A percentile compares a stretch with the other conserved stretches of the same genome.
phyloP scores from a whole-genome alignment of 2,888 invertebrate genomes.

The Leptura quadrifasciata region DNA sequence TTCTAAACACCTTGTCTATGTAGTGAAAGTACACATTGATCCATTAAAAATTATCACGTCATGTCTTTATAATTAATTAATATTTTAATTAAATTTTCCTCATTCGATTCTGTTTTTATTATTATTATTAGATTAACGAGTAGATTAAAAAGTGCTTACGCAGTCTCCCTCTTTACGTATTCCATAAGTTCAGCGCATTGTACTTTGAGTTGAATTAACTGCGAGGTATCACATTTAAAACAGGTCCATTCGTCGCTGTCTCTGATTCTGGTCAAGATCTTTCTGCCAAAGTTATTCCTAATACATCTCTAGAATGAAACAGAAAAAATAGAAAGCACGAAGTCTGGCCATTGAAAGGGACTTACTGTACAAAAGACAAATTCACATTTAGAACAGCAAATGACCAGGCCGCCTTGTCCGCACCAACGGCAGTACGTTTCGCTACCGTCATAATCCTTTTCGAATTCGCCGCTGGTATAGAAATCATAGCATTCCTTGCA shows the following conservation, averaged over 20 bases:
- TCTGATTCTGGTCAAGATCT: conserved; percentile 82
- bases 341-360: background rate
- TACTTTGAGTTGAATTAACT: conserved; percentile 80
- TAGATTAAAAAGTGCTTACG: conserved; percentile 70
- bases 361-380: conserved; percentile 83
- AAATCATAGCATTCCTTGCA: conserved; percentile 85
- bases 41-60: too few species aligned
- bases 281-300: conserved; percentile 80
- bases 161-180: conserved; percentile 79
- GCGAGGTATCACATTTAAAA: conserved; percentile 82
- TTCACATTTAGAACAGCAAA: conserved; percentile 85
- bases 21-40: too few species aligned
- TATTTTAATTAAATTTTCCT: too few species aligned
- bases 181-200: conserved; percentile 83
- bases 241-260: conserved; percentile 88
- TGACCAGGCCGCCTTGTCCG: conserved; percentile 82
- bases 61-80: too few species aligned
- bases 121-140: background rate
- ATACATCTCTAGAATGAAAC: conserved; percentile 82
- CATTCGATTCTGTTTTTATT: too few species aligned
- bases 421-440: conserved; percentile 90
- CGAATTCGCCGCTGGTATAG: conserved; percentile 87
- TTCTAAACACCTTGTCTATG: too few species aligned
- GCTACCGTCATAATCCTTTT: conserved; percentile 88
- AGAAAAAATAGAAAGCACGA: conserved; percentile 8